Base-by-base conservation (phyloP, 2,113 vertebrate genomes). In the Microtus richardsoni region DNA sequence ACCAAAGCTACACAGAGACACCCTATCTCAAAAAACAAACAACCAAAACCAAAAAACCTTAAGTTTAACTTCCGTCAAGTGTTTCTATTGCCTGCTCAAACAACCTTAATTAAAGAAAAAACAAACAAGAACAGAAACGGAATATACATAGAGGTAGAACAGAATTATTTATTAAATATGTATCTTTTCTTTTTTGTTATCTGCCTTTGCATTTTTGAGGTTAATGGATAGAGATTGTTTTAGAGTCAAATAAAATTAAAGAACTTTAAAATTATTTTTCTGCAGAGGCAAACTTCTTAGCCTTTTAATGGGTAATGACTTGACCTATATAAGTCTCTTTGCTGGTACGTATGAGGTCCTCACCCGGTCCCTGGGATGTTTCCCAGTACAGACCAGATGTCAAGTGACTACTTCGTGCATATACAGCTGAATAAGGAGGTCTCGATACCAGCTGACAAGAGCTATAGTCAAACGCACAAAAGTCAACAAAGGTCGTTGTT, bases 81-180 rank as follows among this genome's bases (percentile, higher is more conserved):
- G 1, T 78, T 79, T 87, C 77, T 77, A 66, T 30, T 39, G 62
- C 19, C 28, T 58, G 58, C 28, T 4, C 14, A 60, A 93, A 60
- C 39, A 85, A 85, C 19, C 79, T 82, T 75, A 70, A 44, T 28
- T 62, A 82, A 60, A 41, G 14, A 14, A 62, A 82, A 54, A 79
- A 54, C 16, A 13, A 39, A 8, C 22, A 60, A 30, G 47, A 90
- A 80, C 66, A 62, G 73, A 89, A 86, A 66, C 0, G 24, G 6
- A 52, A 58, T 24, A 49, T 17, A 33, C n/a, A 73, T 12, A 90
- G 58, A 9, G 6, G 17, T 24, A 52, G 41, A 64, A 24, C 39
- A 14, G 4, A 88, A 66, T 93, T 9, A 93, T 77, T 94, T 93
- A 88, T 86, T 86, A 91, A 94, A 94, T 91, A 17, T 91, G 28